Conservation (phyloP, 2,113 vertebrate genomes). For the Ivindomyrus marchei region DNA sequence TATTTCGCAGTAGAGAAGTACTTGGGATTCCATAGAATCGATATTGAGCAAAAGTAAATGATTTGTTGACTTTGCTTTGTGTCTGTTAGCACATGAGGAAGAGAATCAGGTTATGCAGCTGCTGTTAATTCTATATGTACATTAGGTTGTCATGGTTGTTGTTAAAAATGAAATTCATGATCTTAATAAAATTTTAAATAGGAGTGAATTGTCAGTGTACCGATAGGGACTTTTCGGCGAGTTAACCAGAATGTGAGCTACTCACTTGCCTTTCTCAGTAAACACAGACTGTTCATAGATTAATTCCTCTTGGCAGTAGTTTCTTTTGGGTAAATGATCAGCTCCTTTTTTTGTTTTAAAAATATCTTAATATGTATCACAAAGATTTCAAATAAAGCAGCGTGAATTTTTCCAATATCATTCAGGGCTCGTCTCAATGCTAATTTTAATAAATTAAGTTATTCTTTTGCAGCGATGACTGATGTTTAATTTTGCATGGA, state of each 20-base stretch:
- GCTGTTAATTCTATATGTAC: neutral
- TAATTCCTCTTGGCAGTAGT: neutral
- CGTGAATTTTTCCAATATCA: neutral
- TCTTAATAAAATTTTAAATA: neutral
- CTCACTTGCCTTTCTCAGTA: no score
- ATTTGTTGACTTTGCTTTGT: neutral
- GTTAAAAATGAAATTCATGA: neutral
- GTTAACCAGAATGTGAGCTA: neutral
- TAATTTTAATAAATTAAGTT: neutral
- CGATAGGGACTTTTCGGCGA: neutral
- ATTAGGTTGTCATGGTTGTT: neutral
- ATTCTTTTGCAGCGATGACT: neutral
- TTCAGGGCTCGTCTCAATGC: neutral
- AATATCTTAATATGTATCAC: neutral
- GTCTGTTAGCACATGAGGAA: no score
- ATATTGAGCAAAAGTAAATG: neutral
- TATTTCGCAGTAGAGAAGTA: neutral
- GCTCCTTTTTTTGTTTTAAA: neutral
- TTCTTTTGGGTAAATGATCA: neutral
- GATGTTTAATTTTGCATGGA: neutral
- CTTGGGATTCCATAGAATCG: neutral
- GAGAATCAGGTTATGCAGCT: no score
- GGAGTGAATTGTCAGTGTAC: neutral
- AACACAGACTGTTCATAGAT: no score
- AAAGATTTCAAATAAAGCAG: neutral